phyloP scores from a whole-genome alignment of 2,888 invertebrate genomes.

The Azorinus chamasolen region DNA sequence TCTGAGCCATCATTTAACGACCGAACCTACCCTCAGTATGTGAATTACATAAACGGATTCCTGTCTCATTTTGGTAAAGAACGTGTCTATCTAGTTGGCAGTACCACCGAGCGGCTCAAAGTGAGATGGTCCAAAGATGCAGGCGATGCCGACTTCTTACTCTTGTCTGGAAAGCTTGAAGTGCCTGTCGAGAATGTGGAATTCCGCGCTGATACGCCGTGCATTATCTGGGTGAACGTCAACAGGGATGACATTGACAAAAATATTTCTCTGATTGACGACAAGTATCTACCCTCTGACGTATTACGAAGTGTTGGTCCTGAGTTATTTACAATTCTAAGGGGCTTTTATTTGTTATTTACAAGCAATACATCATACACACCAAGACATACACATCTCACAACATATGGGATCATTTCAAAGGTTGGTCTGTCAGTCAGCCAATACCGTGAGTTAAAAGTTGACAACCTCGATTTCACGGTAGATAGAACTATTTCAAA shows the following conservation, averaged over 20 bases:
- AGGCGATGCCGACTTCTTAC: conserved; percentile 63
- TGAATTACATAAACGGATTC: conserved; percentile 43
- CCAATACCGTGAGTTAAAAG: conserved; percentile 33
- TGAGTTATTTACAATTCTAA: conserved; percentile 43
- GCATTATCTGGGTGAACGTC: conserved; percentile 56
- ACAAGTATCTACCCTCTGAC: conserved; percentile 36
- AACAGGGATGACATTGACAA: conserved; percentile 11
- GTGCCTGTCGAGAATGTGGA: conserved; percentile 53
- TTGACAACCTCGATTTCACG: not conserved
- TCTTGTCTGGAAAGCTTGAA: conserved; percentile 48
- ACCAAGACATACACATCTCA: conserved; percentile 31
- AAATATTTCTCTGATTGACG: conserved; percentile 18
- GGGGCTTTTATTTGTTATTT: conserved; percentile 33
- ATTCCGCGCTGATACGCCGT: conserved; percentile 48
- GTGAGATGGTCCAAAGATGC: conserved; percentile 51
- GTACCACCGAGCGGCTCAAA: conserved; percentile 56
- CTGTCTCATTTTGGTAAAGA: conserved; percentile 44
- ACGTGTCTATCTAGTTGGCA: conserved; percentile 53
- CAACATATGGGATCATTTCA: conserved; percentile 26
- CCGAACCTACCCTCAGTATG: conserved; percentile 25
- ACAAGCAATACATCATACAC: conserved; percentile 23
- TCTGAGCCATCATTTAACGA: conserved; percentile 33
- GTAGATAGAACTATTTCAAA: too few relatives aligned
- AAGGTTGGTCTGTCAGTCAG: conserved; percentile 46
- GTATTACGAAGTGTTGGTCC: conserved; percentile 35